Base-by-base conservation (phyloP, 2,797 vertebrate species). In the Zalophus californianus region DNA sequence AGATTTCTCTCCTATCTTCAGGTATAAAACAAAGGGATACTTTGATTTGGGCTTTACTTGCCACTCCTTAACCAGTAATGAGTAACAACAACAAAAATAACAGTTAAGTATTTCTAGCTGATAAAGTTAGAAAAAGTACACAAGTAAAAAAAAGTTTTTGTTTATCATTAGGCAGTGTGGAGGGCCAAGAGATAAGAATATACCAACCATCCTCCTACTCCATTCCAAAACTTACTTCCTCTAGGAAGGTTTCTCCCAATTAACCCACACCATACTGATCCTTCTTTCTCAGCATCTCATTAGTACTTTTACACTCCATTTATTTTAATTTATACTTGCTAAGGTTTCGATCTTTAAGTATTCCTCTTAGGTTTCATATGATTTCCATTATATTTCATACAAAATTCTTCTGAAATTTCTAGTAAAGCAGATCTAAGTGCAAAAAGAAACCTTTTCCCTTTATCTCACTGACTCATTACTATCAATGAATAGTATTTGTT, bases 381-480 rank as follows among this genome's bases (percentile, higher is more conserved):
- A 94, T 77, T 89, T 96, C 14, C 79, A 83, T 86, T 96, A 52
- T 9, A 94, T 54, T 82, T 93, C 27, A 21, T 84, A 87, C 83
- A 35, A 79, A 97, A 77, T 56, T 95, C 20, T 82, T 89, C 52
- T 83, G 44, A 86, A 95, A 94, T 89, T 73, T 95, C 60, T 95
- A 94, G 5, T 75, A 92, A 97, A 91, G 85, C 38, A 94, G 27
- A 73, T 93, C 54, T 90, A 91, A 95, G 77, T 86, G 9, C 77
- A 90, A 97, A 95, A 96, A 20, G 48, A 95, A 92, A 86, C 4
- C 25, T 72, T 91, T 89, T 66, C 44, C 23, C n/a, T 84, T 77
- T 50, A 96, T 54, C 38, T 72, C 66, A 91, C 56, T 66, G 25
- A 95, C 16, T 72, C 7, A 12, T 54, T 54, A 92, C 38, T 20